These are phyloP conservation scores for Desmodus rotundus DNA, from an alignment of 2,113 vertebrate genomes.

Conservation along the genomic window DNA sequence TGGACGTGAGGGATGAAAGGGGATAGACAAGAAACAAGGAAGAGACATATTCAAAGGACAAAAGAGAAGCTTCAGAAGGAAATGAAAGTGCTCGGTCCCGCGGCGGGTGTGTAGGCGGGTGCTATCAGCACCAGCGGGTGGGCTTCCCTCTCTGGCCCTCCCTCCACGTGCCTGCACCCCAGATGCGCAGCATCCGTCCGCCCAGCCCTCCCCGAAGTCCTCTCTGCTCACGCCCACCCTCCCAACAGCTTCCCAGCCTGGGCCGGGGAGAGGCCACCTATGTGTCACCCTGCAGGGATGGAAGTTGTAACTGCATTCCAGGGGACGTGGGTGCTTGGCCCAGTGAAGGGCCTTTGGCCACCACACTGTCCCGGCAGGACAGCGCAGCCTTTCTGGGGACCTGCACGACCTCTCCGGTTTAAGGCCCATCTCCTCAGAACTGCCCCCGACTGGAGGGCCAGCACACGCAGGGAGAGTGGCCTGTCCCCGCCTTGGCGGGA, in stretches of 20 bases:
- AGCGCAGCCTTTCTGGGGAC: fast-evolving
- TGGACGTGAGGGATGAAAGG: not conserved
- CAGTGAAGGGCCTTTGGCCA: not conserved
- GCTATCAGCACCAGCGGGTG: fast-evolving
- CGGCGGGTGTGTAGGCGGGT: fast-evolving
- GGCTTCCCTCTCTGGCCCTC: no score
- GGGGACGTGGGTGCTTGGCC: fast-evolving
- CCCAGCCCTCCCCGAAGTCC: no score
- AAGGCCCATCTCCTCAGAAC: no score
- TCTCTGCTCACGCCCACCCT: not conserved
- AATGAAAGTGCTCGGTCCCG: not conserved
- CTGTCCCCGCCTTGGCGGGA: not conserved
- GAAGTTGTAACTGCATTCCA: fast-evolving
- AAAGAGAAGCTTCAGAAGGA: not conserved
- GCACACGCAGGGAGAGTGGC: no score
- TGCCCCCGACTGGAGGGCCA: fast-evolving
- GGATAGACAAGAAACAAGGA: not conserved
- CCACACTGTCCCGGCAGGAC: fast-evolving
- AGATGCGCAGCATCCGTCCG: no score
- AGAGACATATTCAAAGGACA: not conserved
- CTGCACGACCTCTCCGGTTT: fast-evolving
- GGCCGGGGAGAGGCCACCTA: fast-evolving
- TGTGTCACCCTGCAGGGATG: fast-evolving
- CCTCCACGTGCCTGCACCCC: no score
- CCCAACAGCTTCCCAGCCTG: no score